These are phyloP conservation scores for Micrasema longulum DNA, from an alignment of 1,140 invertebrate genomes.

Conservation along the genomic window DNA sequence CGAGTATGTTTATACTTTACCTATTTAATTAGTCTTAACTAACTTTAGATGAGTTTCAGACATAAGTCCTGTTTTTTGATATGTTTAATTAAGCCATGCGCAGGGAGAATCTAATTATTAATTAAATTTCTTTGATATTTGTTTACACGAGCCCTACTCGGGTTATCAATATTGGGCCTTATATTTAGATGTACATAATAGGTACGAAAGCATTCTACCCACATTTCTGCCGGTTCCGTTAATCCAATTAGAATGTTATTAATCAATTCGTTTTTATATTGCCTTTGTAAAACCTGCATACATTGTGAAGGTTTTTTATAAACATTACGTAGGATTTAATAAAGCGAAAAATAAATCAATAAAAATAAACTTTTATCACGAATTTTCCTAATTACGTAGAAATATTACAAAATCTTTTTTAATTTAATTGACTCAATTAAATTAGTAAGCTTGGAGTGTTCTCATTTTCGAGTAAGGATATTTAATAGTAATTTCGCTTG, in stretches of 20 bases:
- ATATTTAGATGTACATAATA: constrained; percentile 5
- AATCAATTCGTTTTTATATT: neutral
- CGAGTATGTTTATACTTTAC: constrained; percentile 32
- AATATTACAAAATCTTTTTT: neutral
- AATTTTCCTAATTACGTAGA: too few species aligned
- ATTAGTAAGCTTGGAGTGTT: constrained; percentile 20
- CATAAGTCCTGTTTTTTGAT: constrained; percentile 55
- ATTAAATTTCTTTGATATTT: constrained; percentile 54
- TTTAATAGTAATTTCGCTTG: constrained; percentile 37
- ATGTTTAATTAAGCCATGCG: constrained; percentile 54
- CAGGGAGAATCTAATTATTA: constrained; percentile 50
- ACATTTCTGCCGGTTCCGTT: constrained; percentile 12
- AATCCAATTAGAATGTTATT: constrained; percentile 19
- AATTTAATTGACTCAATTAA: constrained; percentile 23
- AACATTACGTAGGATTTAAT: too few species aligned
- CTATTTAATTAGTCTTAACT: constrained; percentile 52
- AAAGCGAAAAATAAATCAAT: too few species aligned
- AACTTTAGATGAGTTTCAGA: constrained; percentile 54
- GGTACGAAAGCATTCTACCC: constrained; percentile 1
- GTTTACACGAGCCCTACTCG: constrained; percentile 30
- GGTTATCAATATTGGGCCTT: constrained; percentile 22
- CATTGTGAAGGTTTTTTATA: too few species aligned
- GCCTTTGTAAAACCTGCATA: too few species aligned
- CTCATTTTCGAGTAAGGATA: constrained; percentile 31
- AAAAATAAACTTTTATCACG: too few species aligned